Evolutionary conservation across 2,797 vertebrate species (phyloP), one percentile per base, ranked within the genome.

Genomic region (Sandelia bainsii): DNA sequence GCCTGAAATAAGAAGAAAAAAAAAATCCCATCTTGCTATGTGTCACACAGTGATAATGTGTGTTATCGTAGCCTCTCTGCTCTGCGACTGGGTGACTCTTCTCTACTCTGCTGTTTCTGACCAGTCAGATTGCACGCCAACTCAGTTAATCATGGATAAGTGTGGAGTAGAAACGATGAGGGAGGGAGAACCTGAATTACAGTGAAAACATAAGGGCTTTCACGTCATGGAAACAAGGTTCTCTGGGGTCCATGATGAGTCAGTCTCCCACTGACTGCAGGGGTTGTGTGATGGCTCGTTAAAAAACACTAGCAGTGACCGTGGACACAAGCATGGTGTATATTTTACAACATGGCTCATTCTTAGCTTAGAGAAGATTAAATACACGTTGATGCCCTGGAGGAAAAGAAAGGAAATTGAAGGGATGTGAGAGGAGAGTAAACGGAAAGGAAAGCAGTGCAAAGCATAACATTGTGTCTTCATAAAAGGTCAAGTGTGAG

Each of bases 101-200:
- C 45, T 23, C 44, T 1, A 2, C 52, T 59, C 57, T 40, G 22
- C 52, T 20, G 45, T 50, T 60, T 46, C 44, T 58, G 50, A 74
- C 25, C 46, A 45, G 57, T 60, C 50, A 61, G 58, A 68, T 39
- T 48, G 52, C 25, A 60, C 19, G 3, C 44, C 66, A 46, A 10
- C 67, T 63, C 69, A 13, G 23, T 66, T 86, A 76, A 70, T 83
- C 81, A 83, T 6, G 72, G 79, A 67, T 60, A 44, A 50, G 73
- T 49, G 54, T 20, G 64, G 54, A 69, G 68, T 65, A 51, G 59
- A 69, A 62, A 22, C 12, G 3, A 39, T 11, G 25, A 10, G 46
- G 32, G 1, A 8, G 16, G 14, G 32, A 17, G 22, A 40, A 19
- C 8, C 68, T 72, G 64, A 67, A 84, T 76, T 72, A 84, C 42